phyloP scores from a whole-genome alignment of 2,797 vertebrate species.

The Gadopsis bispinosus region DNA sequence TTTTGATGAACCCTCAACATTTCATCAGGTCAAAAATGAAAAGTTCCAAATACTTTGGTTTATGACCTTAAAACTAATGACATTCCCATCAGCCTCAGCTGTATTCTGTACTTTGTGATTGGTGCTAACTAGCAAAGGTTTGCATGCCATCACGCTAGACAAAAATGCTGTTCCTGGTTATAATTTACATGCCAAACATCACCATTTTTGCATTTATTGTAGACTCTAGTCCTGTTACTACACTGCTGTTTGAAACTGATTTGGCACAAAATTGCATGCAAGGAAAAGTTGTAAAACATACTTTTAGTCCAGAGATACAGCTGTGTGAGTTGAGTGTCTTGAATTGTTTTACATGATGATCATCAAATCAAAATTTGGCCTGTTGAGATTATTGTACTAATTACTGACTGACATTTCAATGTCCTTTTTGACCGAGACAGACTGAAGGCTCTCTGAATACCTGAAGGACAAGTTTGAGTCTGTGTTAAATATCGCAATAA shows the following conservation, averaged over 20 bases:
- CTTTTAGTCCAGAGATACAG: conserved; percentile 20
- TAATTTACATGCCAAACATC: background rate
- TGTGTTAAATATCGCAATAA: conserved; percentile 62
- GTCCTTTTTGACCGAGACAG: conserved; percentile 24
- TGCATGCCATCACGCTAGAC: background rate
- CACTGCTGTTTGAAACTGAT: background rate
- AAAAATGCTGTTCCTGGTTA: no score
- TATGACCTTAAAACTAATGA: background rate
- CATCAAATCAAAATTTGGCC: conserved; percentile 24
- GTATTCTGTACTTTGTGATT: background rate
- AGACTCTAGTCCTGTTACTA: background rate
- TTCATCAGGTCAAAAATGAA: background rate
- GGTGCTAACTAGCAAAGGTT: background rate
- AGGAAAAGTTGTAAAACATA: conserved; percentile 12
- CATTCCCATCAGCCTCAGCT: background rate
- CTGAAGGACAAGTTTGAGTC: conserved; percentile 46
- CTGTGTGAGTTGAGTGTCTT: background rate
- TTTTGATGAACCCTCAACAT: background rate
- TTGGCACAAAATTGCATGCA: background rate
- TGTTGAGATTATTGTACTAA: conserved; percentile 38
- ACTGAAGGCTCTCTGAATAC: conserved; percentile 47
- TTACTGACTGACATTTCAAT: conserved; percentile 29
- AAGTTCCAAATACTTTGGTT: background rate
- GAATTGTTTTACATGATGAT: conserved; percentile 31
- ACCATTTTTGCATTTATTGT: background rate